Evolutionary conservation across 2,888 invertebrate genomes (phyloP), one percentile per base, ranked within the genome.

Genomic region (Pelosia muscerda): DNA sequence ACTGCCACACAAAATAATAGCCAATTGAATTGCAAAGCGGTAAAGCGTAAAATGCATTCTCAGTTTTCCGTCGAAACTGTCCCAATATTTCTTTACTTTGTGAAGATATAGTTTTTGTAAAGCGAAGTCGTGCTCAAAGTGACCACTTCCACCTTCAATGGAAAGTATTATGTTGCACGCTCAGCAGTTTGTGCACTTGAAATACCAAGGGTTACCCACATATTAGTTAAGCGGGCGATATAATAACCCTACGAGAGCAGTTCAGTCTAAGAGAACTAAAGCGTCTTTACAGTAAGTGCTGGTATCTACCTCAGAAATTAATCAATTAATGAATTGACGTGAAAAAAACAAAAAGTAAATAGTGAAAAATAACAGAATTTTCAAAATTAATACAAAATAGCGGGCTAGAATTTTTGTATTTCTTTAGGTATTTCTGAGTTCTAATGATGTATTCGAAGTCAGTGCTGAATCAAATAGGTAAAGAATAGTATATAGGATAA

Each of bases 111-210:
- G 83, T 85, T 86, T 85, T 85, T 79, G 79, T 76, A 76, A 78
- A 82, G 78, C 78, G 78, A 80, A 86, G 80, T 83, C 82, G 72
- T 76, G 83, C 76, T 86, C 81, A 84, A 86, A 86, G 85, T 90
- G 89, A 89, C 89, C 90, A 86, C 86, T 88, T 86, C 85, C 76
- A 82, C 77, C 84, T 76, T 87, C 84, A 87, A 86, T 88, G 84
- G 84, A 82, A 85, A 87, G 86, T 87, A 89, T 88, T 88, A 86
- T 84, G 86, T 87, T 86, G 87, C 89, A 82, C 84, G 83, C 83
- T 89, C 88, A 87, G 88, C 87, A 83, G 80, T 87, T 49, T 86
- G 85, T 84, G 85, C 86, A 83, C 86, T 88, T 87, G 87, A 84
- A 88, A 86, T 81, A 76, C 73, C 80, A 70, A 78, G 77, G 77